Evolutionary conservation across 37 sponge, comb jelly and placozoan genomes (phyloP).

Genomic region (Geodia barretti): DNA sequence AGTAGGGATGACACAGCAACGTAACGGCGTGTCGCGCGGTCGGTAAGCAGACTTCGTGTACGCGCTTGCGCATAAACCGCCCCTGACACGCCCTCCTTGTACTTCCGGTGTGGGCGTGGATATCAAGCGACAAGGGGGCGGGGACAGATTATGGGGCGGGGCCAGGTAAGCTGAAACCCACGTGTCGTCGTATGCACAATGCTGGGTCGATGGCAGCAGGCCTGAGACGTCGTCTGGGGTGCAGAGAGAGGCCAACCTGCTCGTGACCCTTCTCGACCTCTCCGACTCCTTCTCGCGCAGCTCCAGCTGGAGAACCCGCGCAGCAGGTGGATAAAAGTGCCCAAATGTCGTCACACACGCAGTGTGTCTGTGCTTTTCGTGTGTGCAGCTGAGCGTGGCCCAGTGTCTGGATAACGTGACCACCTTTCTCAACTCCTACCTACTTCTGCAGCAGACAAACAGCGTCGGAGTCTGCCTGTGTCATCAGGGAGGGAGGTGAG

Average conservation of each 20-base stretch:
- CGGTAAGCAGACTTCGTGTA: no score
- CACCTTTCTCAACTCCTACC: constrained; percentile 70
- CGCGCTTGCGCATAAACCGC: no score
- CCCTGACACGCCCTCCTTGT: no score
- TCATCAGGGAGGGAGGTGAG: constrained; percentile 77
- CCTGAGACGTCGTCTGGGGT: no score
- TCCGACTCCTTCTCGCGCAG: constrained; percentile 34
- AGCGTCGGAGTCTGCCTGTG: constrained; percentile 62
- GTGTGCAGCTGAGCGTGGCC: constrained; percentile 41
- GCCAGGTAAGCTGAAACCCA: not conserved
- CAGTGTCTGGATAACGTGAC: constrained; percentile 58
- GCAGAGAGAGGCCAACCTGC: constrained; percentile 16
- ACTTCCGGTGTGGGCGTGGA: no score
- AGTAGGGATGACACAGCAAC: no score
- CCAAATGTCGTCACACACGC: not conserved
- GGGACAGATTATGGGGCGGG: no score
- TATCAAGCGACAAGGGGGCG: no score
- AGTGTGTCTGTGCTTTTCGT: not conserved
- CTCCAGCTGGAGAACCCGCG: constrained; percentile 1
- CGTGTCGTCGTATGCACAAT: not conserved
- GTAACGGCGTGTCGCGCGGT: no score
- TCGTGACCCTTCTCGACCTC: constrained; percentile 39
- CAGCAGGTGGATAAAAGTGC: constrained; percentile 24
- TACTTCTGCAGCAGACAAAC: constrained; percentile 56
- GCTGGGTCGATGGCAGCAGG: not conserved